These are phyloP conservation scores for Pecten maximus DNA, from an alignment of 2,888 invertebrate genomes.

Conservation along the genomic window DNA sequence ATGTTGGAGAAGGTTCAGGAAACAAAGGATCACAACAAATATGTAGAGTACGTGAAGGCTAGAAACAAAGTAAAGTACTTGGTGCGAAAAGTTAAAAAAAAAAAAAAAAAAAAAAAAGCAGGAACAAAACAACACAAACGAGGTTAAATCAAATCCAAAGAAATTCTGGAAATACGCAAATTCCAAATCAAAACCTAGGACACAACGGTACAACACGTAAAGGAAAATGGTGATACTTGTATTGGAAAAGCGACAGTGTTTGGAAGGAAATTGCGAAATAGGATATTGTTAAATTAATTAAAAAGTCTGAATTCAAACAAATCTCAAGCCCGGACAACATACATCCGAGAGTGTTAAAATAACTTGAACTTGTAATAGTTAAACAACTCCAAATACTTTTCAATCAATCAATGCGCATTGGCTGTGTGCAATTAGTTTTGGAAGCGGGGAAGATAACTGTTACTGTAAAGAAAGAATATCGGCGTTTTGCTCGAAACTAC, in stretches of 20 bases:
- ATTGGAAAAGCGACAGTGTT: not conserved
- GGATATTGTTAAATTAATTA: not conserved
- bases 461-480: constrained; percentile 2
- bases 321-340: not conserved
- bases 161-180: constrained; percentile 35
- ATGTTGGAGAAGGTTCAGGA: not conserved
- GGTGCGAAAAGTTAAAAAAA: not conserved
- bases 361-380: not conserved
- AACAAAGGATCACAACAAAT: not conserved
- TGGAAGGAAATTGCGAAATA: not conserved
- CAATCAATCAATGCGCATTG: not conserved
- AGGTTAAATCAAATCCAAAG: not conserved
- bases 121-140: not conserved
- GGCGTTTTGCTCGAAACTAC: constrained; percentile 31
- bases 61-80: not conserved
- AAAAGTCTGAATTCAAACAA: not conserved
- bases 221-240: not conserved
- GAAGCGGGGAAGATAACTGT: constrained; percentile 30
- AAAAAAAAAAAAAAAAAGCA: too few species aligned
- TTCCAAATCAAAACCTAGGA: constrained; percentile 22
- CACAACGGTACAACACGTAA: not conserved
- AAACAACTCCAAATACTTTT: not conserved
- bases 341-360: not conserved
- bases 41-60: not conserved
- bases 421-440: not conserved